Conservation (phyloP, 1,140 invertebrate genomes). For the Penaeus japonicus region DNA sequence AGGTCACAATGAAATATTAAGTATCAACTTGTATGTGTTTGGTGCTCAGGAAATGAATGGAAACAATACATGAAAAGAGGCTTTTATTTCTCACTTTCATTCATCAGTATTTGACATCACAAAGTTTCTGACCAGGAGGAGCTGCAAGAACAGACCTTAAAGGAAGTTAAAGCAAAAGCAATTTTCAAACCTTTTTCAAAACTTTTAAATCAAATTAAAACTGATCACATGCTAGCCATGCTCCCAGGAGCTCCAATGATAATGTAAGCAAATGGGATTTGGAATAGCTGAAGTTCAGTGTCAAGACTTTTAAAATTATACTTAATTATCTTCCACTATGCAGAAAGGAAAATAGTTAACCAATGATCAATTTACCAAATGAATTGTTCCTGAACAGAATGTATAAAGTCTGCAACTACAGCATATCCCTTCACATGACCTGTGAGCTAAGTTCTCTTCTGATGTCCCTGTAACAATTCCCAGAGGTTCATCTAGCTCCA, state of each 20-base stretch:
- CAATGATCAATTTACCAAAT: too few relatives aligned
- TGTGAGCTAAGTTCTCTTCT: conserved; percentile 15
- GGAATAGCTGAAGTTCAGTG: neutral
- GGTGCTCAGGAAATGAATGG: neutral
- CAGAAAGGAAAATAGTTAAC: too few relatives aligned
- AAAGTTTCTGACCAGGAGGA: conserved; percentile 36
- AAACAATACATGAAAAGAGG: conserved; percentile 22
- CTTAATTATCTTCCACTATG: too few relatives aligned
- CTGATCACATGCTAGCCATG: neutral
- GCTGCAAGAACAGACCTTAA: conserved; percentile 34
- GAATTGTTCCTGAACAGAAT: neutral
- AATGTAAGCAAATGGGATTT: neutral
- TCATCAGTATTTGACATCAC: conserved; percentile 30
- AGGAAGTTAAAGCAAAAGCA: conserved; percentile 8
- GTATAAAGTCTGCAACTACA: neutral
- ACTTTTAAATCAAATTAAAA: conserved; percentile 8
- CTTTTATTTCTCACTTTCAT: conserved; percentile 49
- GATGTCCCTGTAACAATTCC: neutral
- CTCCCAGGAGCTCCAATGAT: neutral
- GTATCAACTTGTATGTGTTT: neutral
- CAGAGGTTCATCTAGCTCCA: neutral
- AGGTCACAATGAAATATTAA: neutral
- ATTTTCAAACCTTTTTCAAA: neutral
- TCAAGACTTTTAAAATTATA: neutral
- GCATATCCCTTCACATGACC: conserved; percentile 21